A percentile compares a stretch with the other conserved stretches of the same genome.
These are phyloP conservation scores for Phthorimaea operculella DNA, from an alignment of 1,140 invertebrate species.

Conservation along the genomic window DNA sequence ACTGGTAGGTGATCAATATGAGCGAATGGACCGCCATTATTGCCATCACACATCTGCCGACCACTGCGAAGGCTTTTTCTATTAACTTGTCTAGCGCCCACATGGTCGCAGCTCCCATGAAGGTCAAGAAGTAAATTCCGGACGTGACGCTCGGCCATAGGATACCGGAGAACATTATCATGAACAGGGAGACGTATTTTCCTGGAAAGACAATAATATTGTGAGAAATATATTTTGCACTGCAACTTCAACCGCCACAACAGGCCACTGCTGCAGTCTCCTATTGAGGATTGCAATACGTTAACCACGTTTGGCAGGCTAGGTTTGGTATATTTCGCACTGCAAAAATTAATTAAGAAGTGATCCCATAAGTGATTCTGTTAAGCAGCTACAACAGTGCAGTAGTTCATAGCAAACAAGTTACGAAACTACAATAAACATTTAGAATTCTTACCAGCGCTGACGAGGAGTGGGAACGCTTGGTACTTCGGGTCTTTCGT, in stretches of 20 bases:
- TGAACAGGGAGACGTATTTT: slow-evolving; percentile 76
- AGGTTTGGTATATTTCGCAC: too few relatives aligned
- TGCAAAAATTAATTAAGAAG: too few relatives aligned
- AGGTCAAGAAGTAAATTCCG: slow-evolving; percentile 87
- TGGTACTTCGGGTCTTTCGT: slow-evolving; percentile 48
- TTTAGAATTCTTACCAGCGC: slow-evolving; percentile 26
- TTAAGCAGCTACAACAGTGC: too few relatives aligned
- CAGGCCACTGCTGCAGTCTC: too few relatives aligned
- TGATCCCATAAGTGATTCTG: too few relatives aligned
- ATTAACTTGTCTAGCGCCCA: slow-evolving; percentile 87
- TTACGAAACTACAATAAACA: too few relatives aligned
- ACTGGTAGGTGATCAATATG: slow-evolving; percentile 86
- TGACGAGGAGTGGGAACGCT: slow-evolving; percentile 42
- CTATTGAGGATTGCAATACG: too few relatives aligned
- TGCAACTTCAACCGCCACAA: too few relatives aligned
- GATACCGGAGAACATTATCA: slow-evolving; percentile 81
- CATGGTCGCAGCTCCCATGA: slow-evolving; percentile 86
- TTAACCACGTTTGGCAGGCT: too few relatives aligned
- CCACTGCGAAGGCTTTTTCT: slow-evolving; percentile 76
- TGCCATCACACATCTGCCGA: slow-evolving; percentile 77
- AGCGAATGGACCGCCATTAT: slow-evolving; percentile 82
- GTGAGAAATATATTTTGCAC: too few relatives aligned
- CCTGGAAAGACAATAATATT: slow-evolving; percentile 60
- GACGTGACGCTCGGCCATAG: slow-evolving; percentile 82
- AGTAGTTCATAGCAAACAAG: too few relatives aligned